phyloP scores from a whole-genome alignment of 2,113 vertebrate genomes.

The Leuciscus idus region DNA sequence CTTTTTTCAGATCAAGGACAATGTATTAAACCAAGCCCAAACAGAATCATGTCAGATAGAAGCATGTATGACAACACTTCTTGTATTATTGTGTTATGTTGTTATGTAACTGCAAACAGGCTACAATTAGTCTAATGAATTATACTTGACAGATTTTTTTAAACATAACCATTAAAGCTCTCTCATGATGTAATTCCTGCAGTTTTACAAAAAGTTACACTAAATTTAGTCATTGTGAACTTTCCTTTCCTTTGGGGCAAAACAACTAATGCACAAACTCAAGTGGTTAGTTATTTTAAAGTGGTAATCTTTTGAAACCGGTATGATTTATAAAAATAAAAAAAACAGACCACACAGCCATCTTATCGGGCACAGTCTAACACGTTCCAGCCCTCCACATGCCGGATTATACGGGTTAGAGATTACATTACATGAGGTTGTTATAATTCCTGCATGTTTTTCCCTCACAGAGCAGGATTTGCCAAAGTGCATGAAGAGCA shows the following conservation, averaged over 20 bases:
- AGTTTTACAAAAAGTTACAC: not conserved
- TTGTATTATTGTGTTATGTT: not conserved
- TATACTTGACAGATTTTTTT: not conserved
- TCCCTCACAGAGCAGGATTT: not conserved
- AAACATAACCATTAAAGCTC: not conserved
- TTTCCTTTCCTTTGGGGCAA: not conserved
- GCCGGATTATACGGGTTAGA: constrained; percentile 58
- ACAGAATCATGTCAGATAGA: not conserved
- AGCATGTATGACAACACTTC: not conserved
- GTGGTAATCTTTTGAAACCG: not conserved
- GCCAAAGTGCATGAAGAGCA: not conserved
- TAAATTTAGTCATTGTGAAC: not conserved
- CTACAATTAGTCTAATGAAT: not conserved
- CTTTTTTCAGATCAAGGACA: not conserved
- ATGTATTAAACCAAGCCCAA: not conserved
- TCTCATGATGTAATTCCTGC: not conserved
- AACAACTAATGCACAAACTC: not conserved
- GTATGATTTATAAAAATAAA: not conserved
- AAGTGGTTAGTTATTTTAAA: not conserved
- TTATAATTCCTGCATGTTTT: constrained; percentile 36
- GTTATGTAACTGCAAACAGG: not conserved
- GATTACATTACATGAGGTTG: constrained; percentile 44
- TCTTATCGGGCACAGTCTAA: not conserved
- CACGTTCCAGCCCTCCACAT: not conserved
- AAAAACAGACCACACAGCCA: not conserved